Evolutionary conservation across 2,113 vertebrate genomes (phyloP).

Genomic region (Sorex araneus): DNA sequence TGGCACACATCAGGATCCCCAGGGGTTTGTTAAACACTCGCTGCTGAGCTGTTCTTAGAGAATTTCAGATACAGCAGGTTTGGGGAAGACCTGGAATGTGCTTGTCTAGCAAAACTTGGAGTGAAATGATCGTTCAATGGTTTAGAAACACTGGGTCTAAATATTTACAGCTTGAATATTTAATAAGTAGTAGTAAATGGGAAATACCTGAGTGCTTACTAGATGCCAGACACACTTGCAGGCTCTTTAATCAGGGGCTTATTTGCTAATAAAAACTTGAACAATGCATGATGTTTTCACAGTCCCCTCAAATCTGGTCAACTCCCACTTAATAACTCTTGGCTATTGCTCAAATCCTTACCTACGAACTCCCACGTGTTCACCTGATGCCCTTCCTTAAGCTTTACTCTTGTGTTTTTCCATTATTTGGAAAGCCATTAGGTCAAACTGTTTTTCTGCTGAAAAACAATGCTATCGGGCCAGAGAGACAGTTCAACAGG

Average conservation of each 20-base stretch:
- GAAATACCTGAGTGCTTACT: not conserved
- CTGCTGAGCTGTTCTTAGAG: not conserved
- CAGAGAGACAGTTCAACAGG: too few relatives aligned
- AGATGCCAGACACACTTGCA: not conserved
- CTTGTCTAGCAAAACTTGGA: not conserved
- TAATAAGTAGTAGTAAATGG: not conserved
- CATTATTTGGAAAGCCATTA: not conserved
- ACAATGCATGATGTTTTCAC: not conserved
- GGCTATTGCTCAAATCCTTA: not conserved
- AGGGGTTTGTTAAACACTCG: not conserved
- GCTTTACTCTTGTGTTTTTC: not conserved
- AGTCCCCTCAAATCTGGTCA: not conserved
- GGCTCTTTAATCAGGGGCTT: not conserved
- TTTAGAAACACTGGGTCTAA: not conserved
- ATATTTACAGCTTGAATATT: not conserved
- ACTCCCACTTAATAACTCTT: not conserved
- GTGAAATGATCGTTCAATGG: not conserved
- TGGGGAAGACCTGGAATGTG: not conserved
- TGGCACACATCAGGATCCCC: not conserved
- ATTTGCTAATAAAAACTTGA: not conserved
- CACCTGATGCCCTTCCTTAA: not conserved
- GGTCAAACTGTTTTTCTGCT: not conserved
- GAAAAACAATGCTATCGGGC: not conserved
- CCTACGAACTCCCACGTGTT: not conserved
- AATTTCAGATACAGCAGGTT: not conserved